These are phyloP conservation scores for Sebastes minor DNA, from an alignment of 2,797 vertebrate species.

Conservation along the genomic window DNA sequence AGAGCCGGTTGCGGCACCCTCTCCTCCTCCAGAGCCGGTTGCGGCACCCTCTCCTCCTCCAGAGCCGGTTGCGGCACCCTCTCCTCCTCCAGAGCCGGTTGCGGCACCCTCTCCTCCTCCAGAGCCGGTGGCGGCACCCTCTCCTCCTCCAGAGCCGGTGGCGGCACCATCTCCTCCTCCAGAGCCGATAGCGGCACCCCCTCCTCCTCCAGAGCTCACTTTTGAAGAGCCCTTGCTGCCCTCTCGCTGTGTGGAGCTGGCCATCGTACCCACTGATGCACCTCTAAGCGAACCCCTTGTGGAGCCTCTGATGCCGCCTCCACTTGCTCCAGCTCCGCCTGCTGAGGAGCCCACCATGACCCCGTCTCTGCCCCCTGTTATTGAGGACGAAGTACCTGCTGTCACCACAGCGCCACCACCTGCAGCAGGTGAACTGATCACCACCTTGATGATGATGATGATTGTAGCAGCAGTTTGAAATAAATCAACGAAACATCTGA, in stretches of 20 bases:
- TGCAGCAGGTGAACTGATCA: conserved; percentile 44
- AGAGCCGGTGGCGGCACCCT: not conserved
- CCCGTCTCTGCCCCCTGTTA: conserved; percentile 1
- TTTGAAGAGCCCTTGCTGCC: conserved; percentile 29
- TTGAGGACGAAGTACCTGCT: conserved; percentile 34
- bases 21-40: not conserved
- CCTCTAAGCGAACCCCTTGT: conserved; percentile 11
- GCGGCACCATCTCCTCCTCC: not conserved
- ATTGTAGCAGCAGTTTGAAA: not conserved
- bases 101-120: not conserved
- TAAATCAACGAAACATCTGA: not conserved
- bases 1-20: not conserved
- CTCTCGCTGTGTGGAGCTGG: conserved; percentile 38
- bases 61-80: not conserved
- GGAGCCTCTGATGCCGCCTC: conserved; percentile 4
- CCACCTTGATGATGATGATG: not conserved
- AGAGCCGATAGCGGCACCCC: not conserved
- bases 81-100: not conserved
- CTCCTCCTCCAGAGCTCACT: conserved; percentile 6
- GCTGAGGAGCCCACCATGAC: conserved; percentile 26
- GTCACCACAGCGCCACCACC: conserved; percentile 19
- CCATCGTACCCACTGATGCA: conserved; percentile 8
- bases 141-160: not conserved
- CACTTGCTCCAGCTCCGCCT: conserved; percentile 14
- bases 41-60: not conserved